Conservation (phyloP, 92 coral and sea anemone genomes). For the Heteractis magnifica region DNA sequence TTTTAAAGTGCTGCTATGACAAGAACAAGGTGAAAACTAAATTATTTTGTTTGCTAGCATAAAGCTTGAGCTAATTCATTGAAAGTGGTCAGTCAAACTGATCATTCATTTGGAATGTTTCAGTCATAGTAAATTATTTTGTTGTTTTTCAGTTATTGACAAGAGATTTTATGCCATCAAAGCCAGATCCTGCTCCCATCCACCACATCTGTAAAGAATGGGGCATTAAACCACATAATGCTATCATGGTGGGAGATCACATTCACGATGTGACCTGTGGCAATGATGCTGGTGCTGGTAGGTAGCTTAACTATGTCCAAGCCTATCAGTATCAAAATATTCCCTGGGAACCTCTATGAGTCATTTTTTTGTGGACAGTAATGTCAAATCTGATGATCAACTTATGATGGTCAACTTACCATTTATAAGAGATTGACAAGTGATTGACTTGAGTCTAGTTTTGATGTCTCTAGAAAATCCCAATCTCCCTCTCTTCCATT, state of each 20-base stretch:
- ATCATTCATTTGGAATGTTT: neutral
- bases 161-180: conserved; percentile 80
- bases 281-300: conserved; percentile 83
- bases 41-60: neutral
- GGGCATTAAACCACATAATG: conserved; percentile 68
- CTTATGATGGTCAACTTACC: too few species aligned
- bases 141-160: conserved; percentile 58
- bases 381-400: too few species aligned
- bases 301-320: neutral
- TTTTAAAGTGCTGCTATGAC: neutral
- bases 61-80: neutral
- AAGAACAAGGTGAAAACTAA: too few species aligned
- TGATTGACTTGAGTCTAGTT: too few species aligned
- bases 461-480: too few species aligned
- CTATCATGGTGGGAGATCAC: conserved; percentile 91
- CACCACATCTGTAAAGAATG: conserved; percentile 82
- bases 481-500: too few species aligned
- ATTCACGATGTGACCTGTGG: conserved; percentile 78
- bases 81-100: neutral
- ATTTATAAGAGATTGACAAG: too few species aligned
- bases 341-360: too few species aligned
- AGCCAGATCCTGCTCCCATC: conserved; percentile 89
- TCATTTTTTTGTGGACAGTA: neutral
- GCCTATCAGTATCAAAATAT: neutral
- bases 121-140: neutral